phyloP scores from a whole-genome alignment of 2,113 vertebrate genomes.

The Megaptera novaeangliae region DNA sequence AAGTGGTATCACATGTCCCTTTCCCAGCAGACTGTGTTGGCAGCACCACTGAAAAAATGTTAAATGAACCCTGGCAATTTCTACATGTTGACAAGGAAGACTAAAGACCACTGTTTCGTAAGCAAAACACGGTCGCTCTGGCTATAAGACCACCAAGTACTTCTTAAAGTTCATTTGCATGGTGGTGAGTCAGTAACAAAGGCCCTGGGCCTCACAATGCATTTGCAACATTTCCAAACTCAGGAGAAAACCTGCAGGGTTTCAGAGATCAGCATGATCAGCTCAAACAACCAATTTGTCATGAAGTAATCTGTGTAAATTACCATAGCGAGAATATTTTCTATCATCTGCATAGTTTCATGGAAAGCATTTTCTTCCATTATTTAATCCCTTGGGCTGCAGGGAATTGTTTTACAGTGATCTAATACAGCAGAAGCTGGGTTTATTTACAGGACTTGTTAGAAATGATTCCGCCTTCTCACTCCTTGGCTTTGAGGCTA shows the following conservation, averaged over 20 bases:
- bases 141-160: not conserved
- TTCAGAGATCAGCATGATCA: conserved; percentile 29
- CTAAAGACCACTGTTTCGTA: conserved; percentile 21
- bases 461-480: conserved; percentile 20
- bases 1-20: not conserved
- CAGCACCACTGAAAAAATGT: not conserved
- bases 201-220: not conserved
- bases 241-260: not conserved
- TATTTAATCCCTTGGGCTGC: conserved; percentile 48
- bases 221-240: conserved; percentile 21
- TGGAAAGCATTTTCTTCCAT: conserved; percentile 58
- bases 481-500: conserved; percentile 11
- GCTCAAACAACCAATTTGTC: conserved; percentile 51
- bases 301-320: conserved; percentile 53
- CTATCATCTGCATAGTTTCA: conserved; percentile 47
- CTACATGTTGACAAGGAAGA: not conserved
- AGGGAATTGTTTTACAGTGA: conserved; percentile 54
- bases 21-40: not conserved
- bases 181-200: conserved; percentile 14
- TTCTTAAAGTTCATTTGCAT: conserved; percentile 24
- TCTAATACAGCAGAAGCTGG: conserved; percentile 18
- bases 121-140: not conserved
- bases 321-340: conserved; percentile 4
- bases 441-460: conserved; percentile 52
- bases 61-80: not conserved